Base-by-base conservation (phyloP, 2,888 invertebrate genomes). In the Belgica antarctica region DNA sequence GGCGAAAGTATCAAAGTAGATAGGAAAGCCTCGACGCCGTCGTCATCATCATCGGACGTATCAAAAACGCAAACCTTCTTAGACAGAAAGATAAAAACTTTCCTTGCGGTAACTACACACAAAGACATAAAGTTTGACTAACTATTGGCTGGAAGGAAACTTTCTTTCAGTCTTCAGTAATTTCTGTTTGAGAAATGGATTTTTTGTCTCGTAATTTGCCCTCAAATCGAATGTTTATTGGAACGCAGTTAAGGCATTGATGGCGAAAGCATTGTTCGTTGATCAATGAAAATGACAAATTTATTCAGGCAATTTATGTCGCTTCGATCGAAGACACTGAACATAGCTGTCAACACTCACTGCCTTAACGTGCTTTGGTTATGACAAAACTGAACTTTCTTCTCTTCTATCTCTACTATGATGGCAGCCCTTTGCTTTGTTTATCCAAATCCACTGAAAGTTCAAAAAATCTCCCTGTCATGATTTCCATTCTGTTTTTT, bases 81-180 rank as follows among this genome's bases (percentile, higher is more conserved):
- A 71, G 68, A 71, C 59, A 59, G 57, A 69, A 71, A 65, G 17
- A 68, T 71, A 24, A 71, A 66, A 46, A 68, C 34, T 69, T 71
- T 68, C 36, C 36, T 69, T 25, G 62, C 71, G 62, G 66, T 71
- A 68, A 68, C 25, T 68, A 34, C 17, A 52, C 3, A 22, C 52
- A 52, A 52, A 12, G 4, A 10, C 15, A 41, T 41, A n/a, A n/a
- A n/a, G n/a, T 41, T 41, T 41, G 15, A 41, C n/a, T 31, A 10
- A 41, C 15, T 41, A 41, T n/a, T n/a, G n/a, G n/a, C 15, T 41
- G 3, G 15, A 41, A 22, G 52, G 41, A 41, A 41, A 41, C n/a
- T 15, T 41, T 41, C n/a, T 41, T 41, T 2, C n/a, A 41, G n/a
- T 52, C 22, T 52, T 4, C 34, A 31, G 5, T 31, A 8, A 5